Base-by-base conservation (phyloP, 2,888 invertebrate genomes). In the Habroteleia sp. region DNA sequence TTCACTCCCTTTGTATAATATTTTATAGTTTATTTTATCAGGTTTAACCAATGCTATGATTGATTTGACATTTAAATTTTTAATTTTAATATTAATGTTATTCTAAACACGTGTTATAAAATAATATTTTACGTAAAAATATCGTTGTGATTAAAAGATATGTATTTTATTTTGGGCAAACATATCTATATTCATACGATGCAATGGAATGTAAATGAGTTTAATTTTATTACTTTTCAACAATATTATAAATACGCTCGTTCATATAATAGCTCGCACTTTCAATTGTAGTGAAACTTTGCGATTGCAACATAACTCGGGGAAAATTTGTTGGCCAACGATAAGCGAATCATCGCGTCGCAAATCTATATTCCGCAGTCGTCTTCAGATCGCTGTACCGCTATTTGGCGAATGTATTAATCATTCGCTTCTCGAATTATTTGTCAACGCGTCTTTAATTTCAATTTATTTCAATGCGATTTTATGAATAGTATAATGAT, bases 261-360 rank as follows among this genome's bases (percentile, higher is more conserved):
- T 29, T 58, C 56, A 50, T 48, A 77, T 76, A 77, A 80, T 78
- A 48, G 68, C 65, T 56, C 65, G 75, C 75, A 82, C 84, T 84
- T 84, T 84, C 72, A 37, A 42, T 69, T 39, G 68, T 23, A 25
- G 58, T 39, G 76, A 66, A 74, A 50, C 72, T 72, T 54, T 42
- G 20, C 8, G 66, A 71, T 78, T 77, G 78, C 78, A 41, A 77
- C 72, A 78, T 35, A 33, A 78, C 76, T 42, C 66, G 60, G 74
- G 80, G 83, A 82, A 85, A 85, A 82, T 82, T 82, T 72, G 74
- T 84, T 83, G 74, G 76, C 79, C 79, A 84, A 84, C 76, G 44
- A 56, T 37, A 37, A 46, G 35, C 50, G 73, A 42, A 29, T 46
- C 52, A 60, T 65, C 58, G 35, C 48, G 8, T 13, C 7, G 42